Conservation (phyloP, 2,888 invertebrate species). For the Parascotia fuliginaria region DNA sequence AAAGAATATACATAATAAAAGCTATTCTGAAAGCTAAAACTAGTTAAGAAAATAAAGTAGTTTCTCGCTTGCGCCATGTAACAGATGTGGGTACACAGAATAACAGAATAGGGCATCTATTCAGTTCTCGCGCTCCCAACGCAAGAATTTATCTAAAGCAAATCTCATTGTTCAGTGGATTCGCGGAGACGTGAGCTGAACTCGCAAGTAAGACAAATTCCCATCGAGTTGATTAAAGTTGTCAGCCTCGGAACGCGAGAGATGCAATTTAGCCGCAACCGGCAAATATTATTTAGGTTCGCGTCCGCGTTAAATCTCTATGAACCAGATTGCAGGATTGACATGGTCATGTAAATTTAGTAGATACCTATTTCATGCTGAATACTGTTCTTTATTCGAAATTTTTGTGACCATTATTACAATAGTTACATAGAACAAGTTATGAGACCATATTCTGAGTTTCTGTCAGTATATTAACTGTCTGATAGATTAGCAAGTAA, state of each 20-base stretch:
- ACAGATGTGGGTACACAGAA: conserved; percentile 45
- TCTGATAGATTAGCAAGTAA: background rate
- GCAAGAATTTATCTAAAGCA: conserved; percentile 71
- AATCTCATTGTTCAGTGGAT: conserved; percentile 76
- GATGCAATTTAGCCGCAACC: conserved; percentile 69
- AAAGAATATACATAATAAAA: conserved; percentile 22
- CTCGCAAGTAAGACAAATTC: conserved; percentile 77
- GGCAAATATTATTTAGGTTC: conserved; percentile 48
- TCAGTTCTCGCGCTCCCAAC: conserved; percentile 52
- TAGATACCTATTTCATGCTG: no score
- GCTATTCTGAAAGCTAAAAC: conserved; percentile 30
- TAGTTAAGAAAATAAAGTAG: conserved; percentile 45
- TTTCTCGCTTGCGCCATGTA: conserved; percentile 40
- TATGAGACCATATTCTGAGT: no score
- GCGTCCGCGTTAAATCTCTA: conserved; percentile 32
- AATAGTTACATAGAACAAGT: no score
- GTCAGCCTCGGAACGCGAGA: conserved; percentile 64
- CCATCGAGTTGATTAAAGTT: conserved; percentile 81
- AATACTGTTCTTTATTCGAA: no score
- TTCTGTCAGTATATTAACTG: background rate
- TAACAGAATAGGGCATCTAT: conserved; percentile 57
- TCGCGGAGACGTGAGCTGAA: conserved; percentile 71
- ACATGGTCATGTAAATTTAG: conserved; percentile 34
- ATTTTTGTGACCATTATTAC: no score
- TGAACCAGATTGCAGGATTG: conserved; percentile 30